Percentiles rank a stretch among this genome's conserved stretches.
These are phyloP conservation scores for Himalopsyche japonica DNA, from an alignment of 2,888 invertebrate genomes.

Conservation along the genomic window DNA sequence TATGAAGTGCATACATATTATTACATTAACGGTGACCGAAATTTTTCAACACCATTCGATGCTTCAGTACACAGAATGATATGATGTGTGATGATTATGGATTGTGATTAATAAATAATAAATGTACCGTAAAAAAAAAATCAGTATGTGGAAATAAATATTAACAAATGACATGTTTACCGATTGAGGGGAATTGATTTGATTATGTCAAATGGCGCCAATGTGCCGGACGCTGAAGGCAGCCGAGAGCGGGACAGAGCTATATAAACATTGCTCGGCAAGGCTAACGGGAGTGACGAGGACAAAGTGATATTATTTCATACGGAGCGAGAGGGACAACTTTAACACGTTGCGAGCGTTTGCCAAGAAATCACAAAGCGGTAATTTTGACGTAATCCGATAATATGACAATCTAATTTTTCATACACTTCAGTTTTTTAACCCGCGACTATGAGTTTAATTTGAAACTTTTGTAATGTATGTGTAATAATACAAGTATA, in stretches of 20 bases:
- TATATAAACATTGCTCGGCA: neutral
- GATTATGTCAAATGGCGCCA: slow-evolving; percentile 16
- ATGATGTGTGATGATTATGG: too few relatives aligned
- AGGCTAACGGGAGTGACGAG: neutral
- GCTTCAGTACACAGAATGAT: too few relatives aligned
- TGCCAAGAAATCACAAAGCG: neutral
- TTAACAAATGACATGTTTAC: slow-evolving; percentile 7
- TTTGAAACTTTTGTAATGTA: too few relatives aligned
- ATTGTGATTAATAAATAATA: too few relatives aligned
- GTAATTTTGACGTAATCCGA: neutral
- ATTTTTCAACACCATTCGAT: too few relatives aligned
- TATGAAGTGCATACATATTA: too few relatives aligned
- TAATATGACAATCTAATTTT: neutral
- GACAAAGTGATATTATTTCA: neutral
- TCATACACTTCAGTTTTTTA: too few relatives aligned
- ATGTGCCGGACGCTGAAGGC: slow-evolving; percentile 2
- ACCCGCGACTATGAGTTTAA: too few relatives aligned
- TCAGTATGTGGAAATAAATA: neutral
- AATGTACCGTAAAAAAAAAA: too few relatives aligned
- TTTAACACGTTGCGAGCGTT: neutral
- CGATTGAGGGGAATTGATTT: slow-evolving; percentile 9
- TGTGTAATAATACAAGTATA: too few relatives aligned
- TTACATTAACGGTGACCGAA: too few relatives aligned
- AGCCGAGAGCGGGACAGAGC: neutral
- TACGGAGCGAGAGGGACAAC: neutral